Base-by-base conservation (phyloP, 1,140 invertebrate genomes). In the Cyrtorhinus lividipennis region DNA sequence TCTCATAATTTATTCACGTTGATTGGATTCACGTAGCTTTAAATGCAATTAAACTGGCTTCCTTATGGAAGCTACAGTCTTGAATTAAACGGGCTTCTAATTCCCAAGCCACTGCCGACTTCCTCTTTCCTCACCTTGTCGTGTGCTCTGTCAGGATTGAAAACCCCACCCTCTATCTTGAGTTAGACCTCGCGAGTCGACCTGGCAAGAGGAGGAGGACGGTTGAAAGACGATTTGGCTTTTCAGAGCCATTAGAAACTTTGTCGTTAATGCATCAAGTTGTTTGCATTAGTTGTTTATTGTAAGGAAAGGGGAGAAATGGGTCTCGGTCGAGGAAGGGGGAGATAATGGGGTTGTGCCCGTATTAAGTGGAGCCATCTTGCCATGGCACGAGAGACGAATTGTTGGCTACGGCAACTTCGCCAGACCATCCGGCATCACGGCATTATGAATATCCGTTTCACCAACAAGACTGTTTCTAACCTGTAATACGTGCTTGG, bases 221-320 rank as follows among this genome's bases (percentile, higher is more conserved):
- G 48, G 48, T 22, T 15, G 48, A 53, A 44, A 44, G 48, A 53
- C 48, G 48, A 53, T 53, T 53, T 53, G 48, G 48, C 48, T 53
- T 53, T 53, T 53, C 48, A 20, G 48, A 20, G 48, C 48, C 48
- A 53, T 53, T 53, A 53, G 48, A 53, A 53, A 53, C 10, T 53
- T 53, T 53, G 48, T 53, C 48, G 48, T 53, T 53, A 53, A 53
- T 53, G 48, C 48, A 53, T 53, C 48, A 53, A 53, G 48, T 53
- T 53, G 48, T 53, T 53, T 53, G 48, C 48, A 53, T 53, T 53
- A 53, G 48, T 53, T 53, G 48, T 53, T 53, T 53, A 53, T 53
- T 53, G 48, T 53, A 20, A 53, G 48, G 48, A 53, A 53, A 20
- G 48, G 48, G 48, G 12, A 5, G 10, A 20, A 20, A 22, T 15